A percentile compares a stretch with the other conserved stretches of the same genome.
Evolutionary conservation across 2,888 invertebrate species (phyloP).

Genomic region (Hirudinaria manillensis): DNA sequence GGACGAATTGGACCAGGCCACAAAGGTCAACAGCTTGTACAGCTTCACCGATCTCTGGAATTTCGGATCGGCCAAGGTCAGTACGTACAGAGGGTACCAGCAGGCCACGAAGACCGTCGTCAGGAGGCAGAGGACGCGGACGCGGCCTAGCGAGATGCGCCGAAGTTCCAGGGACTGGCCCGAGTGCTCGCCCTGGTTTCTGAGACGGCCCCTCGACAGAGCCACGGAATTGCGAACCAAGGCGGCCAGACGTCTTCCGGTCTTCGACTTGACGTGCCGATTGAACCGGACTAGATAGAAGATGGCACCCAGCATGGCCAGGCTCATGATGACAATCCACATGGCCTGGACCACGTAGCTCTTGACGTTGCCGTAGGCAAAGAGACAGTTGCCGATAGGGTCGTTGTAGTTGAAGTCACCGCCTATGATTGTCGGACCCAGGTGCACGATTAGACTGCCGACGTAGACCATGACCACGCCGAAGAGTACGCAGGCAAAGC

Average conservation of each 20-base stretch:
- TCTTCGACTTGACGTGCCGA: constrained; percentile 54
- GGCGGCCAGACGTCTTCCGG: constrained; percentile 39
- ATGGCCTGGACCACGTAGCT: constrained; percentile 84
- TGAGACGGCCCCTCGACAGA: constrained; percentile 11
- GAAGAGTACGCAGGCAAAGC: constrained; percentile 69
- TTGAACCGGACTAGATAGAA: constrained; percentile 74
- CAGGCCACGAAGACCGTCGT: constrained; percentile 66
- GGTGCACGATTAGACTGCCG: constrained; percentile 79
- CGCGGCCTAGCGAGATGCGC: constrained; percentile 36
- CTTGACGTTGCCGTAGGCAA: constrained; percentile 77
- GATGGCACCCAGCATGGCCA: constrained; percentile 75
- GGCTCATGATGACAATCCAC: constrained; percentile 80
- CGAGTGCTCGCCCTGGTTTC: constrained; percentile 11
- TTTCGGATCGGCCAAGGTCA: constrained; percentile 62
- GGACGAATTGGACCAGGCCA: constrained; percentile 51
- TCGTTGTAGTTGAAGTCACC: constrained; percentile 59
- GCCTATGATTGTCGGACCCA: constrained; percentile 61
- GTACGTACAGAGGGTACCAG: constrained; percentile 83
- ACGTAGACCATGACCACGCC: constrained; percentile 91
- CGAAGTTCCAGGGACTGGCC: constrained; percentile 32
- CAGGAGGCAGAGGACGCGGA: constrained; percentile 42
- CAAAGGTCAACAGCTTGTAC: constrained; percentile 51
- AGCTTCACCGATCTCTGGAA: constrained; percentile 44
- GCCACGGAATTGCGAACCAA: constrained; percentile 39
- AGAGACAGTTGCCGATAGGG: constrained; percentile 63